These are phyloP conservation scores for Pandion haliaetus DNA, from an alignment of 2,113 vertebrate genomes.

Conservation along the genomic window DNA sequence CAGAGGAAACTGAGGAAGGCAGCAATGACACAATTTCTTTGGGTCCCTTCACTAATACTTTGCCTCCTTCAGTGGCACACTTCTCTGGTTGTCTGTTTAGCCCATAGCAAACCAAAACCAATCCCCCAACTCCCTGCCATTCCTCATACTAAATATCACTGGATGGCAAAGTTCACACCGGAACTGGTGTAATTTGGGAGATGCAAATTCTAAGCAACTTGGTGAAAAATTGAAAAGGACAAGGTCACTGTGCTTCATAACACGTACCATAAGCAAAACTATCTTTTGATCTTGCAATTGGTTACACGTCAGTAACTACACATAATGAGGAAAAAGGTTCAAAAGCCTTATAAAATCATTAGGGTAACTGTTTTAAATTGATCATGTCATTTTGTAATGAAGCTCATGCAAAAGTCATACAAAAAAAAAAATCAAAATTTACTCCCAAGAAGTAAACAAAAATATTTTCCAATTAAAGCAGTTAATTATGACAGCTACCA, in stretches of 20 bases:
- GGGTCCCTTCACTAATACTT: neutral
- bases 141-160: neutral
- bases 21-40: rapidly evolving
- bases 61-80: neutral
- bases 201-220: neutral
- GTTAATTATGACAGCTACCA: neutral
- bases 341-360: neutral
- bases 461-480: neutral
- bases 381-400: neutral
- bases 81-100: neutral
- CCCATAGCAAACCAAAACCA: neutral
- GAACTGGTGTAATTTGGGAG: rapidly evolving
- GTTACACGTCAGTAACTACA: neutral
- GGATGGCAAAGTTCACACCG: neutral
- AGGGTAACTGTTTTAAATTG: neutral
- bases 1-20: neutral
- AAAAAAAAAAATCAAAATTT: neutral
- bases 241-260: neutral
- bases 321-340: neutral
- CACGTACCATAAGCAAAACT: neutral
- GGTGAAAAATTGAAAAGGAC: neutral
- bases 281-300: neutral
- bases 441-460: neutral
- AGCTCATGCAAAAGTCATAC: neutral
- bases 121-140: too few relatives aligned